Base-by-base conservation (phyloP, 2,888 invertebrate genomes). In the Apodemia zela region DNA sequence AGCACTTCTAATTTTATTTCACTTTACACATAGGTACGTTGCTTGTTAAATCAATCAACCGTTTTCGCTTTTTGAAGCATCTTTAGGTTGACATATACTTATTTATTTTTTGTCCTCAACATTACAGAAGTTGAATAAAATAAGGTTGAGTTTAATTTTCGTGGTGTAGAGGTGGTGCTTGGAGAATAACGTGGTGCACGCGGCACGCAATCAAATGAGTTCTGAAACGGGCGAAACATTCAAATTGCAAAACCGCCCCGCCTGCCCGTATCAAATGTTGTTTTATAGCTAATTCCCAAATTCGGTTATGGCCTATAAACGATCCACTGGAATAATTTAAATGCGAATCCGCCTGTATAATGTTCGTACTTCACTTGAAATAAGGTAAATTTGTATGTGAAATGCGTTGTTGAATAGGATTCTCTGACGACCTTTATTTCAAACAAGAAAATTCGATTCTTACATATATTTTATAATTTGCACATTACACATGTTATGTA, bases 201-300 rank as follows among this genome's bases (percentile, higher is more conserved):
- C 88, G 89, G 80, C 78, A 69, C 78, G 92, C 85, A 91, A 85
- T 61, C 80, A 85, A 91, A 91, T 88, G 89, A 89, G 84, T 45
- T 79, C 79, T 71, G 81, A 80, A 85, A 85, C 86, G 84, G 82
- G 82, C 84, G 78, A 82, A 86, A 90, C 85, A 89, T 91, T 90
- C 89, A 90, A 90, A 91, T 91, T 87, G 87, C 88, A 78, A 63
- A 85, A 81, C 88, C 84, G 77, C 89, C 87, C 89, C 89, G 87
- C 87, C 87, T 82, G 85, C 89, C 89, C 90, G 88, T 88, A 89
- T 90, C 90, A 90, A 90, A 90, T 90, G 91, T 89, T 91, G 91
- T 91, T 91, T 91, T 91, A 91, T 91, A 89, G 91, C 90, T 91
- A 91, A 91, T 91, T 90, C 89, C 90, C 87, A 90, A 91, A 91